Percentiles rank a stretch among this genome's conserved stretches.
Conservation (phyloP, 2,888 invertebrate genomes). For the Caenorhabditis panamensis region DNA sequence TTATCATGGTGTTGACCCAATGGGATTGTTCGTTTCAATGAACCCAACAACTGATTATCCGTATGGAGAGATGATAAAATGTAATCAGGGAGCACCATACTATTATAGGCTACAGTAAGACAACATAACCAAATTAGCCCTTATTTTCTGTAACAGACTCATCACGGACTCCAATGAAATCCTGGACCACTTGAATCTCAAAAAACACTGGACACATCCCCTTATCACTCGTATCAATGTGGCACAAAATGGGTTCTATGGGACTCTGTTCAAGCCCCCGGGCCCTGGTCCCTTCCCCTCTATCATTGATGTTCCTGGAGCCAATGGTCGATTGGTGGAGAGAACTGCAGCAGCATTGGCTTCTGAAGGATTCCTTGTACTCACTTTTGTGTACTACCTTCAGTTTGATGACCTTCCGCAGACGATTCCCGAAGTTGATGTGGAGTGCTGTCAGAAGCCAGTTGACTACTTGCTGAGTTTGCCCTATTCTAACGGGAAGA, state of each 20-base stretch:
- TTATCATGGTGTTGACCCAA: slow-evolving; percentile 40
- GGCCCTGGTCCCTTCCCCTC: slow-evolving; percentile 29
- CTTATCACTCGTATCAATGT: slow-evolving; percentile 17
- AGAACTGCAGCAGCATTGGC: slow-evolving; percentile 21
- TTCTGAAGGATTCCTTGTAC: slow-evolving; percentile 50
- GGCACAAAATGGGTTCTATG: slow-evolving; percentile 26
- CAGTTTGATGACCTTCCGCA: slow-evolving; percentile 30
- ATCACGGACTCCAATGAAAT: neutral
- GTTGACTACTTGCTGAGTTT: slow-evolving; percentile 29
- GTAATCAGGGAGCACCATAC: neutral
- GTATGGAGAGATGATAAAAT: slow-evolving; percentile 2
- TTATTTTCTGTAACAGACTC: neutral
- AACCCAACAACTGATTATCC: neutral
- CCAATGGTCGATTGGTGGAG: slow-evolving; percentile 13
- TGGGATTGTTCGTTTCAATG: slow-evolving; percentile 55
- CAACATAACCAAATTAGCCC: no score
- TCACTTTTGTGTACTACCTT: slow-evolving; percentile 47
- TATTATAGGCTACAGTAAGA: neutral
- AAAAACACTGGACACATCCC: slow-evolving; percentile 44
- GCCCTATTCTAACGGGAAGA: slow-evolving; percentile 15
- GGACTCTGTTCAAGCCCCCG: slow-evolving; percentile 39
- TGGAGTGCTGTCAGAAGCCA: slow-evolving; percentile 42
- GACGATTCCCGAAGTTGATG: slow-evolving; percentile 41
- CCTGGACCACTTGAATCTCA: slow-evolving; percentile 3
- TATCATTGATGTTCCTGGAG: slow-evolving; percentile 31